Conservation (phyloP, 1,140 invertebrate species). For the Cydia strobilella region DNA sequence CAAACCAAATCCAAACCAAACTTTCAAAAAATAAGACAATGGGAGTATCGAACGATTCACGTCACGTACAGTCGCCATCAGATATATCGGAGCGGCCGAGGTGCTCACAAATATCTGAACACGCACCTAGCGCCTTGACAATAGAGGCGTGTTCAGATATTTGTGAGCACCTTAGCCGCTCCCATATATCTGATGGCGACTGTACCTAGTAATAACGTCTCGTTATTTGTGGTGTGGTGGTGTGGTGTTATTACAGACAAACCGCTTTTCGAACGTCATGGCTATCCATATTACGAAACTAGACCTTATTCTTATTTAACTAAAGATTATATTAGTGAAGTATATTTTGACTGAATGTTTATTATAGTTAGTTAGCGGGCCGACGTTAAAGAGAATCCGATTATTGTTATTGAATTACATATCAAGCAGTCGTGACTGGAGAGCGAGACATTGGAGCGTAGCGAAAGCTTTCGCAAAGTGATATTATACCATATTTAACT, state of each 20-base stretch:
- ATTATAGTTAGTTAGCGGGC: constrained; percentile 31
- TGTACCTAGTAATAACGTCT: constrained; percentile 40
- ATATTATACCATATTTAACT: background rate
- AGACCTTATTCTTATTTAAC: background rate
- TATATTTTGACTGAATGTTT: constrained; percentile 6
- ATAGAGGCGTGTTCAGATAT: no score
- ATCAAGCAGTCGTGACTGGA: constrained; percentile 36
- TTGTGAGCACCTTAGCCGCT: no score
- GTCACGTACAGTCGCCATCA: no score
- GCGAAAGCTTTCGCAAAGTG: background rate
- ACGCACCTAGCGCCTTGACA: no score
- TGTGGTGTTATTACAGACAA: constrained; percentile 49
- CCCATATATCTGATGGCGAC: no score
- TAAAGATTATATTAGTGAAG: background rate
- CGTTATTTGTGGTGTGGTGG: constrained; percentile 58
- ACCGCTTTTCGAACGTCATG: constrained; percentile 28
- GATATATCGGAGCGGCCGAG: no score
- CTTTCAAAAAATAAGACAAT: constrained; percentile 36
- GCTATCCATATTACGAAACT: background rate
- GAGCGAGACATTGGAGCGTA: background rate
- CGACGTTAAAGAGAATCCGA: constrained; percentile 51
- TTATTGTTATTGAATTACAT: constrained; percentile 56
- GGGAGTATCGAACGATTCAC: constrained; percentile 37
- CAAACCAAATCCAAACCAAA: background rate
- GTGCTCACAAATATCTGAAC: no score